phyloP scores from a whole-genome alignment of 2,113 vertebrate species.

The Saiga tatarica region DNA sequence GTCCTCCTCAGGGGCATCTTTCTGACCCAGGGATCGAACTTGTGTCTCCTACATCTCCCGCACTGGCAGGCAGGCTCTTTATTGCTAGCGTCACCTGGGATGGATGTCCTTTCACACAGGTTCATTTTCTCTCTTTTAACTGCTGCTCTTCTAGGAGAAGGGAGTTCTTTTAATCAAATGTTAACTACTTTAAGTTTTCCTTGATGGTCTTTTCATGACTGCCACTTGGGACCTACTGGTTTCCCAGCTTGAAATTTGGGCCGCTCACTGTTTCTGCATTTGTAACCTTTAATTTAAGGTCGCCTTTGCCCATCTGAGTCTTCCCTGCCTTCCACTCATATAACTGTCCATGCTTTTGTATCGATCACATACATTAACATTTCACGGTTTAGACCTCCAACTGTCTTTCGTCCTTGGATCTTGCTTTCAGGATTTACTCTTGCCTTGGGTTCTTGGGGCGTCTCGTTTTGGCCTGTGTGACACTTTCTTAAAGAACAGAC shows the following conservation, averaged over 20 bases:
- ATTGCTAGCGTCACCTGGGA: rapidly evolving
- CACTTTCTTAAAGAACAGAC: not conserved
- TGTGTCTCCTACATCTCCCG: not conserved
- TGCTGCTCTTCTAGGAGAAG: not conserved
- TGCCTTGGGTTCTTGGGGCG: not conserved
- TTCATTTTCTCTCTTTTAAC: not conserved
- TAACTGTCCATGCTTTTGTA: not conserved
- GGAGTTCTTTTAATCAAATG: not conserved
- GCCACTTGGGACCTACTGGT: not conserved
- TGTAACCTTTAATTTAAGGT: not conserved
- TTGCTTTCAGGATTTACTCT: not conserved
- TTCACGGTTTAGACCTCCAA: not conserved
- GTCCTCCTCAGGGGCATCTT: not conserved
- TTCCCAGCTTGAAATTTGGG: not conserved
- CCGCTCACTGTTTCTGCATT: not conserved
- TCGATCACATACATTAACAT: rapidly evolving
- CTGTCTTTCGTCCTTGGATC: not conserved
- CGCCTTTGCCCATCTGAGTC: not conserved
- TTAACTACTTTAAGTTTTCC: not conserved
- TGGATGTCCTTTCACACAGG: not conserved
- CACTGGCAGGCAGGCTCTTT: not conserved
- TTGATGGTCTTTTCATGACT: not conserved
- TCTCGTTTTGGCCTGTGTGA: rapidly evolving
- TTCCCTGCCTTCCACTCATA: not conserved
- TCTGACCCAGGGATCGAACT: not conserved